Evolutionary conservation across 2,113 vertebrate genomes (phyloP), one percentile per base, ranked within the genome.

Genomic region (Spilogale gracilis): DNA sequence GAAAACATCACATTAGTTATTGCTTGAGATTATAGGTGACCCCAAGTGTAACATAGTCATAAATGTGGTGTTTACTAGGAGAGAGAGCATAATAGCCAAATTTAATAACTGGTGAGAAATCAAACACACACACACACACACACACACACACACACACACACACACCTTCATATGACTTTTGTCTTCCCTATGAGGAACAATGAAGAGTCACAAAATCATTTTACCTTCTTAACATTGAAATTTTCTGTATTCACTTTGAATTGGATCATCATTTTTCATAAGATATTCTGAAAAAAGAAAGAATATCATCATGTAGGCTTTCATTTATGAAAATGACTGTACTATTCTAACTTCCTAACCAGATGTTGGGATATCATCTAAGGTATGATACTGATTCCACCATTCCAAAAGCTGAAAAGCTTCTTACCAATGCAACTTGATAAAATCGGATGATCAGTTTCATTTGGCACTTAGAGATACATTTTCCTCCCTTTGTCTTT

Each of bases 21-120:
- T 95, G 16, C 12, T 94, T 94, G 32, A 54, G 6, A 69, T 50
- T 1, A 96, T 88, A 91, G 82, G 54, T 69, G 71, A 87, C 73
- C 43, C 96, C 50, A 5, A 73, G 1, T 83, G 50, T 95, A 97
- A 94, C n/a, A 94, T 27, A 65, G 25, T 71, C 84, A 27, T 87
- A 94, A 21, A 69, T 43, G 25, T 60, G 50, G 25, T 78, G 52
- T 20, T 96, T 20, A 3, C 21, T 91, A 25, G 50, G 1, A 95
- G 56, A 61, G 13, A 76, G 32, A 74, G 89, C 95, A 88, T 76
- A 54, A 91, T 76, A 95, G 43, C n/a, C 95, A 30, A 7, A 82
- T 85, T 95, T 83, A 92, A 54, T 87, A 86, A 97, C 95, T 3
- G 2, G 11, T 90, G 63, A 56, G 12, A 78, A 92, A 67, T 5